Evolutionary conservation across 2,797 vertebrate genomes (phyloP).

Genomic region (Phylloscopus collybita): DNA sequence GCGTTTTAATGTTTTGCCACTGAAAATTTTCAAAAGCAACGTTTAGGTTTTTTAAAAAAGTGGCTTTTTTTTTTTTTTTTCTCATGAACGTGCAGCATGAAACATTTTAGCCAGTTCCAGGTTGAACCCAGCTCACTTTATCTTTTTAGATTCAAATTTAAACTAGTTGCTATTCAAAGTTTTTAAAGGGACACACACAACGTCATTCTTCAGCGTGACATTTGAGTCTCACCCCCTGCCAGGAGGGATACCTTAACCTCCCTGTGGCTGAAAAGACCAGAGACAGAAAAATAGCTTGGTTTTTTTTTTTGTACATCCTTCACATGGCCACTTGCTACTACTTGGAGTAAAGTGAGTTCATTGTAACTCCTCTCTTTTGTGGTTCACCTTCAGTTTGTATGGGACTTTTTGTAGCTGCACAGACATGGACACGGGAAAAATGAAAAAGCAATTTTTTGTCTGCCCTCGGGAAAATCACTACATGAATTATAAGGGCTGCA

Average conservation of each 20-base stretch:
- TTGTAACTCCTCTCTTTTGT: not conserved
- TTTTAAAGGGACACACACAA: constrained; percentile 26
- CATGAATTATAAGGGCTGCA: not conserved
- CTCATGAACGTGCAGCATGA: not conserved
- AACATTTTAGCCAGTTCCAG: not conserved
- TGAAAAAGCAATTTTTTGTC: not conserved
- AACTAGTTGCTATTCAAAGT: not conserved
- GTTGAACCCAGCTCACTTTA: constrained; percentile 11
- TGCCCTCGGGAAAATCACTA: not conserved
- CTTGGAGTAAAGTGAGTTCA: constrained; percentile 10
- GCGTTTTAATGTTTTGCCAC: not conserved
- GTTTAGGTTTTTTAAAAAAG: not conserved
- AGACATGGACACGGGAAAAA: not conserved
- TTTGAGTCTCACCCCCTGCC: not conserved
- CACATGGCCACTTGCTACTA: not conserved
- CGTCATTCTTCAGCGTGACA: not conserved
- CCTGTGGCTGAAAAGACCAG: not conserved
- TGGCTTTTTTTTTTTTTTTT: not conserved
- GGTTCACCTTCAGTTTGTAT: not conserved
- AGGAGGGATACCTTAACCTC: constrained; percentile 32
- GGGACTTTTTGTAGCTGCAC: not conserved
- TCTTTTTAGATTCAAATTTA: constrained; percentile 50
- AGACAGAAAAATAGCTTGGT: not conserved
- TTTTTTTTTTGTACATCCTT: not conserved
- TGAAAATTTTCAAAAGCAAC: not conserved